Evolutionary conservation across 2,113 vertebrate genomes (phyloP).

Genomic region (Motacilla alba): DNA sequence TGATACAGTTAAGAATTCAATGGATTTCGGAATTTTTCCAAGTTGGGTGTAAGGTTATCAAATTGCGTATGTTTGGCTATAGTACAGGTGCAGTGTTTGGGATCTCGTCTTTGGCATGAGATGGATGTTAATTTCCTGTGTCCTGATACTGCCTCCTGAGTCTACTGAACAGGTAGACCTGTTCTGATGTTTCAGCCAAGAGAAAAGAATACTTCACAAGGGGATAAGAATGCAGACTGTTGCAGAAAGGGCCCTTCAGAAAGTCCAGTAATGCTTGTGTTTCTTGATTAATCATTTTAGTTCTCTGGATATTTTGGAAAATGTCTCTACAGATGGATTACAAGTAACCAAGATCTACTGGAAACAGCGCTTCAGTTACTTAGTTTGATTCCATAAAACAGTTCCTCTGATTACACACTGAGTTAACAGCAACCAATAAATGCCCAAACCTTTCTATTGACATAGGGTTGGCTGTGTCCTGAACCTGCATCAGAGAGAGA

Average conservation of each 20-base stretch:
- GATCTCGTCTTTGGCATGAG: background rate
- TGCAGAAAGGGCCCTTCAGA: background rate
- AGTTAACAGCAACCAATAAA: constrained; percentile 52
- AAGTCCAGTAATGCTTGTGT: constrained; percentile 22
- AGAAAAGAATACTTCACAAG: background rate
- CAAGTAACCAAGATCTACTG: constrained; percentile 48
- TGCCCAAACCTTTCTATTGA: constrained; percentile 74
- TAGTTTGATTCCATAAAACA: constrained; percentile 58
- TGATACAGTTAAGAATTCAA: background rate
- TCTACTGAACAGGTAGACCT: background rate
- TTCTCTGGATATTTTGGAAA: constrained; percentile 66
- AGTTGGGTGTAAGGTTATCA: background rate
- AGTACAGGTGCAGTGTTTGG: background rate
- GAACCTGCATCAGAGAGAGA: constrained; percentile 96
- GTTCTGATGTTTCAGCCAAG: background rate
- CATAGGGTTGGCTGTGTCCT: constrained; percentile 94
- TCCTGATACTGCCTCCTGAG: background rate
- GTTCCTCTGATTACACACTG: constrained; percentile 40
- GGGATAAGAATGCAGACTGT: background rate
- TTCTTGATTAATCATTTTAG: constrained; percentile 44
- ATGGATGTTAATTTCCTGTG: background rate
- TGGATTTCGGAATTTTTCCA: background rate
- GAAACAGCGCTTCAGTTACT: constrained; percentile 35
- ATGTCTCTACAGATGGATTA: constrained; percentile 51
- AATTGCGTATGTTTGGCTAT: background rate